Percentiles rank a stretch among this genome's conserved stretches.
phyloP scores from a whole-genome alignment of 2,888 invertebrate species.

The Tiliacea aurago region DNA sequence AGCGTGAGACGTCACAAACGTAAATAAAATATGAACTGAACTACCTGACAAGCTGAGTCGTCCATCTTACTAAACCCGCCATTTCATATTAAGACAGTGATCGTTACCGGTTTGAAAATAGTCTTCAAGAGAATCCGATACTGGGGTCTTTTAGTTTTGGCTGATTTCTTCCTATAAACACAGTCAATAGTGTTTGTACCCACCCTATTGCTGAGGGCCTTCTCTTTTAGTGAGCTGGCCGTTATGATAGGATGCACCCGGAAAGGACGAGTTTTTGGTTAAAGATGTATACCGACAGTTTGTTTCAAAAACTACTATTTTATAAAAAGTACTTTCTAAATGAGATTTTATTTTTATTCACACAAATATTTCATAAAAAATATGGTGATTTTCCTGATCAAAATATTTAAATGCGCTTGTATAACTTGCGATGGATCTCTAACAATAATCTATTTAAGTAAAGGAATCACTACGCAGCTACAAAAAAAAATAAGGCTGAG shows the following conservation, averaged over 20 bases:
- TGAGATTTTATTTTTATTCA: neutral
- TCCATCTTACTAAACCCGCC: constrained; percentile 53
- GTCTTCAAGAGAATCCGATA: constrained; percentile 73
- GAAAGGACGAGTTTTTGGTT: neutral
- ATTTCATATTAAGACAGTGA: constrained; percentile 51
- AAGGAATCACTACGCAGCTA: neutral
- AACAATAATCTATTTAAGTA: neutral
- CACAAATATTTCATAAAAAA: neutral
- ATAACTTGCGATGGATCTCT: neutral
- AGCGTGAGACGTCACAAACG: constrained; percentile 71
- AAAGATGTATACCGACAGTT: neutral
- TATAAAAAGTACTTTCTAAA: neutral
- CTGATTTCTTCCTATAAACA: constrained; percentile 65
- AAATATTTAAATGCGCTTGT: neutral
- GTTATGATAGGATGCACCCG: neutral
- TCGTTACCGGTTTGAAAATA: constrained; percentile 70
- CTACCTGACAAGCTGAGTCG: constrained; percentile 73
- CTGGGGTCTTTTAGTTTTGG: constrained; percentile 66
- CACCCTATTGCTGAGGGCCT: neutral
- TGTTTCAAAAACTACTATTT: neutral
- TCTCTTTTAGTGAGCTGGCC: neutral
- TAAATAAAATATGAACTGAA: constrained; percentile 76
- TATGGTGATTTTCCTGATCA: neutral
- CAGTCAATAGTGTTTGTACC: neutral
- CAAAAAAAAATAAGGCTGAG: neutral